Evolutionary conservation across 2,113 vertebrate species (phyloP), one percentile per base, ranked within the genome.

Genomic region (Heterocephalus glaber): DNA sequence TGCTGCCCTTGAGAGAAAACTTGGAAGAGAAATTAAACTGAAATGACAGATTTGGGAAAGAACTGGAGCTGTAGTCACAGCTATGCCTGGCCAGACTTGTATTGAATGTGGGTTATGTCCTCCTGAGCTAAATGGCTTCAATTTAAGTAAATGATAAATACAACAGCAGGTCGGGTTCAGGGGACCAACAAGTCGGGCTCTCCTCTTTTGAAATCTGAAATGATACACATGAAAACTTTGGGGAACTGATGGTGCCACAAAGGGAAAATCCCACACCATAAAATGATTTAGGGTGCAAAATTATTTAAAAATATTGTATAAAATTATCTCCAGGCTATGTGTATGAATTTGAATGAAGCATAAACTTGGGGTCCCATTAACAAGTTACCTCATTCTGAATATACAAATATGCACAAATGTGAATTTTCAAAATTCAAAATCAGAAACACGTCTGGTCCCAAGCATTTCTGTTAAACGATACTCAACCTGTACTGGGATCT

Each of bases 91-190:
- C n/a, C 5, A 56, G 47, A 54, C 79, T 86, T 58, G 28, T 58
- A 80, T 87, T 74, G 52, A 96, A 61, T 68, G 56, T 79, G 3
- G 20, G 26, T 72, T 83, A 54, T 20, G 70, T 33, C 38, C 26
- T 86, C 88, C 16, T 74, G 74, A 81, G 76, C 85, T 83, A 90
- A 81, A 86, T 95, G 56, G 82, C 74, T 66, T 95, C 56, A 58
- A 82, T 61, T 89, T 86, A 80, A 74, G 35, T 74, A 61, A 56
- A 47, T 41, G 63, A n/a, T 54, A 49, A 30, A n/a, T 79, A 86
- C 0, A 72, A 14, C n/a, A 70, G 52, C 28, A 77, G 79, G 22
- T 83, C 41, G 65, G 77, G 8, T 63, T 11, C 44, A 24, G 60
- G 28, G 7, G 89, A 65, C 58, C 16, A 58, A 4, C 14, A 63